Conservation (phyloP, 2,888 invertebrate species). For the Chrysopilus asiliformis region DNA sequence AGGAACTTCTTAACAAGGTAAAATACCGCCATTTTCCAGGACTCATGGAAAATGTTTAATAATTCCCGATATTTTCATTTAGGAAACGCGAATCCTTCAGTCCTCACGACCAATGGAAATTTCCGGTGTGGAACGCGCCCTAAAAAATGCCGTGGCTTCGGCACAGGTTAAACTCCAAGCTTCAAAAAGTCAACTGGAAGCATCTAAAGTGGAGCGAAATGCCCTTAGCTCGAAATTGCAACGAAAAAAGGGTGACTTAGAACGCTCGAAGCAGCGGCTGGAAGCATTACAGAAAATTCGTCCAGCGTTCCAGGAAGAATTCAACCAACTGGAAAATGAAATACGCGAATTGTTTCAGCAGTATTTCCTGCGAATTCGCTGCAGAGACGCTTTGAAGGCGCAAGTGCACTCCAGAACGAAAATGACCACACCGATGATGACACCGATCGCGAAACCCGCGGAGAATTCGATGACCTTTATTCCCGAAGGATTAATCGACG, state of each 20-base stretch:
- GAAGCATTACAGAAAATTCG: conserved; percentile 90
- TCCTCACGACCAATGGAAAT: conserved; percentile 74
- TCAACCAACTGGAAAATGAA: conserved; percentile 75
- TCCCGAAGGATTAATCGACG: conserved; percentile 31
- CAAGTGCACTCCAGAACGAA: conserved; percentile 45
- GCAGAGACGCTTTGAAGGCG: conserved; percentile 76
- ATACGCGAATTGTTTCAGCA: conserved; percentile 71
- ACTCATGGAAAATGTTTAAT: too few relatives aligned
- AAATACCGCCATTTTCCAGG: conserved; percentile 18
- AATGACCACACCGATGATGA: conserved; percentile 23
- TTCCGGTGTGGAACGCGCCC: conserved; percentile 61
- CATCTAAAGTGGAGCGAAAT: conserved; percentile 75
- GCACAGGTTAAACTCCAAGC: conserved; percentile 58
- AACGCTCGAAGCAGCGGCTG: conserved; percentile 83
- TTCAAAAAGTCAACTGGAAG: conserved; percentile 64
- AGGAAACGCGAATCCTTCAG: conserved; percentile 66
- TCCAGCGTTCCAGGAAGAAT: conserved; percentile 94
- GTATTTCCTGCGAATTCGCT: conserved; percentile 78
- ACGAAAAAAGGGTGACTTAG: conserved; percentile 75
- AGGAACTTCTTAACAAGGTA: conserved; percentile 75
- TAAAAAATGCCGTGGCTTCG: conserved; percentile 60
- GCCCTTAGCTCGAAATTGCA: conserved; percentile 86
- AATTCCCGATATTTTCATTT: conserved; percentile 15
- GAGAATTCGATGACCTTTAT: conserved; percentile 31
- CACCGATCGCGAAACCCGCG: conserved; percentile 27